phyloP scores from a whole-genome alignment of 2,888 invertebrate genomes.

The Scaptomyza cyrtandrae region DNA sequence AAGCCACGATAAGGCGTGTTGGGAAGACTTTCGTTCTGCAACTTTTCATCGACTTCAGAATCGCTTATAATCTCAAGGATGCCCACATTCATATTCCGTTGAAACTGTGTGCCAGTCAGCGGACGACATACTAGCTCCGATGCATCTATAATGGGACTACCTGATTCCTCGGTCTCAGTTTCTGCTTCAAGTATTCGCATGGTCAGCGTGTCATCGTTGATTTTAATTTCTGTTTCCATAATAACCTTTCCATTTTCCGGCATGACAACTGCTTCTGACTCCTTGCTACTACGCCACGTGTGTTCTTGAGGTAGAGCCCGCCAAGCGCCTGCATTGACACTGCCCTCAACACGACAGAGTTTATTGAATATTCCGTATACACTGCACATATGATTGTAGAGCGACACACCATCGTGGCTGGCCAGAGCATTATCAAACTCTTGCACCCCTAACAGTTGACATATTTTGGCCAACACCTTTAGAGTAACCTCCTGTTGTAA shows the following conservation, averaged over 20 bases:
- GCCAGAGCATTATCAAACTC: slow-evolving; percentile 87
- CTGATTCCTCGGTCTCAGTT: slow-evolving; percentile 81
- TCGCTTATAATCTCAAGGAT: slow-evolving; percentile 87
- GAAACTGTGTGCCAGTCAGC: slow-evolving; percentile 49
- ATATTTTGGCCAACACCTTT: slow-evolving; percentile 89
- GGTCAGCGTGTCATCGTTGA: slow-evolving; percentile 92
- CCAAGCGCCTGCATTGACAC: slow-evolving; percentile 63
- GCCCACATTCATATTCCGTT: slow-evolving; percentile 71
- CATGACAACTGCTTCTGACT: slow-evolving; percentile 16
- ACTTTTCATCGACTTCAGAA: slow-evolving; percentile 85
- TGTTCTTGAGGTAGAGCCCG: slow-evolving; percentile 75
- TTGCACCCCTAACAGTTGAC: slow-evolving; percentile 88
- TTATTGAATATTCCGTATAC: slow-evolving; percentile 85
- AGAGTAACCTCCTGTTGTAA: slow-evolving; percentile 89
- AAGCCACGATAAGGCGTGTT: slow-evolving; percentile 86
- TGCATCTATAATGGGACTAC: slow-evolving; percentile 74
- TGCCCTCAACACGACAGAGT: slow-evolving; percentile 1
- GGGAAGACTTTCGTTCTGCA: slow-evolving; percentile 45
- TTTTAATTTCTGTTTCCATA: slow-evolving; percentile 92
- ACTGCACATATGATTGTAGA: slow-evolving; percentile 87
- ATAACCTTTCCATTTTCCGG: slow-evolving; percentile 88
- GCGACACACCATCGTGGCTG: slow-evolving; percentile 85
- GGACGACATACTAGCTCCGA: slow-evolving; percentile 83
- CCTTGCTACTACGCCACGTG: slow-evolving; percentile 65
- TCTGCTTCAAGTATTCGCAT: slow-evolving; percentile 91